Percentiles rank a stretch among this genome's conserved stretches.
phyloP scores from a whole-genome alignment of 1,140 invertebrate species.

The Drosophila elegans region DNA sequence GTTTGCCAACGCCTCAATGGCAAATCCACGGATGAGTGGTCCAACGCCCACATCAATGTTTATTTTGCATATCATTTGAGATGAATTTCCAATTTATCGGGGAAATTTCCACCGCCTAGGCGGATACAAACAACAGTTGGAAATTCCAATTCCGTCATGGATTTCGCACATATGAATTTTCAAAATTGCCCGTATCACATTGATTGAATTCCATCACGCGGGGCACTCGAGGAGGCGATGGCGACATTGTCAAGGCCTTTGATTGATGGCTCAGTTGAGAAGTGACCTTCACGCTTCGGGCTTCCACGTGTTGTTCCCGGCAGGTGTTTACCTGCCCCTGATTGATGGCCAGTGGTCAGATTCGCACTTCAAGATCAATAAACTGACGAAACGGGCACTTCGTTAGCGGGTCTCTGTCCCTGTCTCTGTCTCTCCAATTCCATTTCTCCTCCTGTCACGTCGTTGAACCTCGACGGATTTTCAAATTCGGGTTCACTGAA shows the following conservation, averaged over 20 bases:
- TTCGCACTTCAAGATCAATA: constrained; percentile 60
- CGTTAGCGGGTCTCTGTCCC: constrained; percentile 35
- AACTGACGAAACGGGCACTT: constrained; percentile 45
- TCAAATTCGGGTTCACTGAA: constrained; percentile 64
- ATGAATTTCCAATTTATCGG: constrained; percentile 36
- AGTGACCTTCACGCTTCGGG: constrained; percentile 40
- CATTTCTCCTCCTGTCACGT: constrained; percentile 18
- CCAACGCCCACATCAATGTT: constrained; percentile 48
- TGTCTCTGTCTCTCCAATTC: constrained; percentile 5
- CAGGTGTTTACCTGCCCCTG: constrained; percentile 55
- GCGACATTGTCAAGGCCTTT: constrained; percentile 30
- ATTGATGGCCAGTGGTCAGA: constrained; percentile 72
- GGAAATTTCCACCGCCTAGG: constrained; percentile 22
- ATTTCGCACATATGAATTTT: constrained; percentile 57
- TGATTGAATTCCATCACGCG: constrained; percentile 65
- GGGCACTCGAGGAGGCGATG: background rate
- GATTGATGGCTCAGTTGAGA: constrained; percentile 59
- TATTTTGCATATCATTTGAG: constrained; percentile 70
- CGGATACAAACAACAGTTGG: constrained; percentile 20
- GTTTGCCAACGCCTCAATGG: constrained; percentile 23
- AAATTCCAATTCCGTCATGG: constrained; percentile 58
- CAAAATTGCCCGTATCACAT: constrained; percentile 54
- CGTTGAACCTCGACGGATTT: constrained; percentile 44
- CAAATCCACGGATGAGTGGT: constrained; percentile 41
- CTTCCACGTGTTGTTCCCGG: constrained; percentile 22